These are phyloP conservation scores for Xenotilapia longispinis DNA, from an alignment of 2,113 vertebrate species.

Conservation along the genomic window DNA sequence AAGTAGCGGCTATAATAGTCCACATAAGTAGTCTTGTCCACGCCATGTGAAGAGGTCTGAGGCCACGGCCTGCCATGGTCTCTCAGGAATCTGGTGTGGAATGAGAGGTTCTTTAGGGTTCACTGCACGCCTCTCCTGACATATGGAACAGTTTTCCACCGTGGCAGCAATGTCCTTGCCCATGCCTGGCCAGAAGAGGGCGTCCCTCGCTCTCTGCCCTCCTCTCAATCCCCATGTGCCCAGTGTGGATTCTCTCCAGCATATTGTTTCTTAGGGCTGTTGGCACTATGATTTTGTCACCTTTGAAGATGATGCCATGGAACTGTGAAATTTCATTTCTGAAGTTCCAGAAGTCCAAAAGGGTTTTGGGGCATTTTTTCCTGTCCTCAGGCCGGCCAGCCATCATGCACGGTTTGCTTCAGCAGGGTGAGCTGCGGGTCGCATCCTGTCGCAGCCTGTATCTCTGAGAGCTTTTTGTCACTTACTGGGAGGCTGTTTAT, in stretches of 20 bases:
- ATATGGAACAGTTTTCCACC: background rate
- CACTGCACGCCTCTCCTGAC: rapidly evolving
- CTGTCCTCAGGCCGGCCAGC: no score
- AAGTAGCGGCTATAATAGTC: background rate
- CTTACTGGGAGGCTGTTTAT: no score
- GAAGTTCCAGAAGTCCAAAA: background rate
- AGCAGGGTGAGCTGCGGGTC: no score
- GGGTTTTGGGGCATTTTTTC: no score
- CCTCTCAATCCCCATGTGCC: background rate
- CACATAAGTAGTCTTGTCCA: background rate
- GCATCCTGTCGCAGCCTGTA: no score
- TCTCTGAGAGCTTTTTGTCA: no score
- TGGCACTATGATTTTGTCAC: background rate
- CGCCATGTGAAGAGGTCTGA: background rate
- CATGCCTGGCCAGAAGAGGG: background rate
- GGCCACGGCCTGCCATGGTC: background rate
- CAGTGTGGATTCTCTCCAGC: background rate
- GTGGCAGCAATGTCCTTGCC: background rate
- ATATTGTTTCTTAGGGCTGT: background rate
- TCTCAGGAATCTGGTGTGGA: background rate
- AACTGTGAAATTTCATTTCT: background rate
- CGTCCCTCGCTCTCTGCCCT: rapidly evolving
- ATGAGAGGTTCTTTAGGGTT: background rate
- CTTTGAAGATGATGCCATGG: background rate
- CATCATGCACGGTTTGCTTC: no score